Percentiles rank a stretch among this genome's conserved stretches.
phyloP scores from a whole-genome alignment of 1,140 invertebrate genomes.

The Heliconius congener region DNA sequence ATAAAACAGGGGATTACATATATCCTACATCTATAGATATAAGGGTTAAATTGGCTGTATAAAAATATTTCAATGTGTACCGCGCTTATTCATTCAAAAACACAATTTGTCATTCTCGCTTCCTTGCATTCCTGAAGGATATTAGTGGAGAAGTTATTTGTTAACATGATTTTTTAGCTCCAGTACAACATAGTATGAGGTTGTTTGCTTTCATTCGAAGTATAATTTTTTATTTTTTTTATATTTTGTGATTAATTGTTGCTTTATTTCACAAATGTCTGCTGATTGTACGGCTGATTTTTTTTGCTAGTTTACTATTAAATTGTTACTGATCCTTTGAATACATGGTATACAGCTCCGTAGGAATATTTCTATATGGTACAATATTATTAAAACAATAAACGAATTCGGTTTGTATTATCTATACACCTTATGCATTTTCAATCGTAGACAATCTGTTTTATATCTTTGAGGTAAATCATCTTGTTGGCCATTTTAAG shows the following conservation, averaged over 20 bases:
- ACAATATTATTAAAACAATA: too few relatives aligned
- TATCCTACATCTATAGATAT: constrained; percentile 15
- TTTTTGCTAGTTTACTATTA: not conserved
- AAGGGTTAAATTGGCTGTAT: constrained; percentile 12
- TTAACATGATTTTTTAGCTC: constrained; percentile 35
- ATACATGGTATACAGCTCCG: too few relatives aligned
- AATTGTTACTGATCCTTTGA: not conserved
- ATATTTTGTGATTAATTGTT: constrained; percentile 31
- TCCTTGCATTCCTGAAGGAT: constrained; percentile 47
- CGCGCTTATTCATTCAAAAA: constrained; percentile 39
- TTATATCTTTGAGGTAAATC: too few relatives aligned
- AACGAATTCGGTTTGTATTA: too few relatives aligned
- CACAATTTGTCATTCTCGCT: constrained; percentile 50
- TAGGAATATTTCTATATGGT: too few relatives aligned
- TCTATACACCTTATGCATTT: too few relatives aligned
- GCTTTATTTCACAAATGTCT: constrained; percentile 15
- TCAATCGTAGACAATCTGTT: too few relatives aligned
- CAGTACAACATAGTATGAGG: constrained; percentile 17
- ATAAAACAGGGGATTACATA: constrained; percentile 17
- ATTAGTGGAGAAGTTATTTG: constrained; percentile 42
- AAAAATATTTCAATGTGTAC: constrained; percentile 23
- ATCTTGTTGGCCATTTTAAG: too few relatives aligned
- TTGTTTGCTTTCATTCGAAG: constrained; percentile 34
- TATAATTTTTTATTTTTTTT: constrained; percentile 2
- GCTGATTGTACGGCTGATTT: not conserved